Percentiles rank a stretch among this genome's conserved stretches.
Conservation (phyloP, 2,113 vertebrate species). For the Nothobranchius furzeri region DNA sequence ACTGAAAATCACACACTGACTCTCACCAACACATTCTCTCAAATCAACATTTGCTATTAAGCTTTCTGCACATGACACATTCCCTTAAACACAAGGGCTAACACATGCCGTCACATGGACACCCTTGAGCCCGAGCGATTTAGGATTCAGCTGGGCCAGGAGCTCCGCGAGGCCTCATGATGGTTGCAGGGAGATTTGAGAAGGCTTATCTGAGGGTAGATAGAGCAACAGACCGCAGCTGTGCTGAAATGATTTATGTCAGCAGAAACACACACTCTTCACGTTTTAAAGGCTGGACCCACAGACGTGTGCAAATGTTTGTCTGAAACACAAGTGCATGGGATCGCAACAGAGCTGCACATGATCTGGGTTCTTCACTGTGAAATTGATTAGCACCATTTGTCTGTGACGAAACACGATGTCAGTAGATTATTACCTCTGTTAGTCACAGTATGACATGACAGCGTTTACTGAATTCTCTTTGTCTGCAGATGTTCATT, state of each 20-base stretch:
- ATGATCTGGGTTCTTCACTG: conserved; percentile 47
- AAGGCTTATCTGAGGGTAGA: conserved; percentile 81
- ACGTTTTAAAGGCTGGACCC: conserved; percentile 38
- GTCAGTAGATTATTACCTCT: conserved; percentile 38
- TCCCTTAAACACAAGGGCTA: conserved; percentile 53
- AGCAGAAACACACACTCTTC: conserved; percentile 55
- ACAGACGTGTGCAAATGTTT: conserved; percentile 38
- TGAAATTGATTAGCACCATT: conserved; percentile 63
- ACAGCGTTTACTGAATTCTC: neutral
- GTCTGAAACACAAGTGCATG: conserved; percentile 46
- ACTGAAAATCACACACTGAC: conserved; percentile 54
- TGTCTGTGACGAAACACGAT: conserved; percentile 45
- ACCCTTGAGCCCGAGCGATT: conserved; percentile 52
- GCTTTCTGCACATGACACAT: conserved; percentile 37
- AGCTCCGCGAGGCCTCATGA: conserved; percentile 66
- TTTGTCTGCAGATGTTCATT: conserved; percentile 37
- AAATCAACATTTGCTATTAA: conserved; percentile 44
- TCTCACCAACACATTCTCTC: conserved; percentile 51
- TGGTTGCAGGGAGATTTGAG: conserved; percentile 80
- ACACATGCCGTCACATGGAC: conserved; percentile 52
- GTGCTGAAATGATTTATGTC: conserved; percentile 83
- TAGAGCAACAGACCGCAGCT: conserved; percentile 69
- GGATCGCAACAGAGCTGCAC: conserved; percentile 49
- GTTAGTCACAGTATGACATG: conserved; percentile 18
- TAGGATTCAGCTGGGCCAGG: conserved; percentile 63